Evolutionary conservation across 2,797 vertebrate species (phyloP), one percentile per base, ranked within the genome.

Genomic region (Geotrypetes seraphini): DNA sequence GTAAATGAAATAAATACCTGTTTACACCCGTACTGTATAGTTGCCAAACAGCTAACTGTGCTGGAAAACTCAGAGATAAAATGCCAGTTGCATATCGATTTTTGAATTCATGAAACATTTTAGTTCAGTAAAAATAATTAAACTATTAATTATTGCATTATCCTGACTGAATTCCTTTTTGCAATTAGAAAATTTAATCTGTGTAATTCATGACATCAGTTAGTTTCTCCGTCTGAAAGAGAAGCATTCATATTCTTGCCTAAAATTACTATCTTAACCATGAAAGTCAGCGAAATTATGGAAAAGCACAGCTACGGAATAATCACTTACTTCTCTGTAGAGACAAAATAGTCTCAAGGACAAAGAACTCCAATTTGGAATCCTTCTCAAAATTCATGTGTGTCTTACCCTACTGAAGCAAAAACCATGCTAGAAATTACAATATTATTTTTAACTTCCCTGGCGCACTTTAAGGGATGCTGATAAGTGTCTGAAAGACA

Each of bases 271-370:
- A 57, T 68, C 66, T n/a, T 36, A 57, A 31, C 40, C 60, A 39
- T 3, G 0, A 53, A 66, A 75, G 53, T 27, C 36, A 49, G 33
- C 25, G n/a, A 5, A 67, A 50, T 31, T 55, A 13, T 11, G 43
- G 22, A 43, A 40, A 60, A 10, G 10, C 7, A 38, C 24, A 52
- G 64, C 53, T 65, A 72, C n/a, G n/a, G 72, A 50, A 54, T 46
- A 66, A 69, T 65, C 55, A 54, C 8, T 36, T 54, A 31, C 43
- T 73, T 63, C 52, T 54, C 63, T 66, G 68, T 4, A 46, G 37
- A 57, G 50, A 57, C 47, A 51, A 55, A 53, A 53, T 31, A 53
- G 53, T 34, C 26, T 52, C 53, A 44, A 43, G 52, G 52, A 64
- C 43, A 69, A 73, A 55, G 45, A 68, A 60, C 29, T 66, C 39